Percentiles rank a stretch among this genome's conserved stretches.
Conservation (phyloP, 1,140 invertebrate species). For the Hormaphis cornu region DNA sequence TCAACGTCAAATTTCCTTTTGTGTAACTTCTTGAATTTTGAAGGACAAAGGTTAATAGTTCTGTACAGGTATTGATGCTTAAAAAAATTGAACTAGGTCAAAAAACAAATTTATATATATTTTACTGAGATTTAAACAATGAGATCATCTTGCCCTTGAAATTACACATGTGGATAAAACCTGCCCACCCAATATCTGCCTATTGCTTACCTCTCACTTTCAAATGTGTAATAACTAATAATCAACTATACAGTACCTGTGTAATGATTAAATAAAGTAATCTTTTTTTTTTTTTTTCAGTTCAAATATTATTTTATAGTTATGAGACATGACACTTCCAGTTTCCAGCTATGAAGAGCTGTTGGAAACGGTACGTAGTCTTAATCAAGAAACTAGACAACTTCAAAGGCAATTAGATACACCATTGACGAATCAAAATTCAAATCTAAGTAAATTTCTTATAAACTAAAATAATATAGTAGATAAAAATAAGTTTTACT, state of each 20-base stretch:
- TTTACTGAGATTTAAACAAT: not conserved
- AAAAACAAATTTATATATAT: not conserved
- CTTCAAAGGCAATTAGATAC: conserved; percentile 37
- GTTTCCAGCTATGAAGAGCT: conserved; percentile 49
- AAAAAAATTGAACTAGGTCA: not conserved
- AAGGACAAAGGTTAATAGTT: conserved; percentile 1
- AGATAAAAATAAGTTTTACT: not conserved
- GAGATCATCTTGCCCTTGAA: conserved; percentile 14
- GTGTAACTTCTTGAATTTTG: not conserved
- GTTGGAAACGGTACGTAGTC: conserved; percentile 45
- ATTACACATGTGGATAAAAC: not conserved
- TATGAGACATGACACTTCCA: conserved; percentile 45
- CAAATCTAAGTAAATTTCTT: not conserved
- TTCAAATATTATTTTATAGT: conserved; percentile 12
- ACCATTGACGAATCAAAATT: conserved; percentile 24
- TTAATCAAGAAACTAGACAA: conserved; percentile 45
- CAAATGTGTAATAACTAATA: not conserved
- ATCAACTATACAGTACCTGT: not conserved
- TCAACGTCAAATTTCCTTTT: conserved; percentile 11
- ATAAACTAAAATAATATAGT: not conserved
- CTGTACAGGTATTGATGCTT: not conserved
- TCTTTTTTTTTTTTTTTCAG: not conserved
- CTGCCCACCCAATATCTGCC: too few relatives aligned
- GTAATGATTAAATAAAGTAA: not conserved
- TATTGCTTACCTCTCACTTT: not conserved